phyloP scores from a whole-genome alignment of 2,888 invertebrate species.

The Salpingus planirostris region DNA sequence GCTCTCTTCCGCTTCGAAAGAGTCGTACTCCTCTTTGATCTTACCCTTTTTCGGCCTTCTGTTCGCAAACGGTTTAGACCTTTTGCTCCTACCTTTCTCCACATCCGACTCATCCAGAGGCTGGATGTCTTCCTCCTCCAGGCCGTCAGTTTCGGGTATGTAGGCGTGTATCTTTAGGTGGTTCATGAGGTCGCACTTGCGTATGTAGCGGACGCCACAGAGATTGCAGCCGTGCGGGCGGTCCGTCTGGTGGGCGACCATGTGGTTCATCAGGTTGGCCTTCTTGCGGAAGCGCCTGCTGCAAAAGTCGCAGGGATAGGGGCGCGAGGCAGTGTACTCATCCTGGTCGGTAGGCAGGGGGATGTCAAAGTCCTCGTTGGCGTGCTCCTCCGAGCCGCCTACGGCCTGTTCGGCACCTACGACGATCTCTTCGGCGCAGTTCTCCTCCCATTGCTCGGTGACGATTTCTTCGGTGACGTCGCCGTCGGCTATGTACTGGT shows the following conservation, averaged over 20 bases:
- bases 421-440: slow-evolving; percentile 35
- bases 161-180: slow-evolving; percentile 76
- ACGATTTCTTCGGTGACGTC: slow-evolving; percentile 70
- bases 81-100: slow-evolving; percentile 18
- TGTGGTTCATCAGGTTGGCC: slow-evolving; percentile 75
- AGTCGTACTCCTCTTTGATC: slow-evolving; percentile 33
- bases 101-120: slow-evolving; percentile 20
- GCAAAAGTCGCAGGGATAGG: slow-evolving; percentile 82
- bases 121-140: slow-evolving; percentile 48
- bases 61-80: slow-evolving; percentile 22
- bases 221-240: slow-evolving; percentile 74
- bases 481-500: slow-evolving; percentile 44
- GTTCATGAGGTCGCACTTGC: slow-evolving; percentile 73
- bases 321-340: slow-evolving; percentile 65
- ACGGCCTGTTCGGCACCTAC: slow-evolving; percentile 47
- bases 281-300: slow-evolving; percentile 76
- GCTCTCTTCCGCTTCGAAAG: slow-evolving; percentile 27
- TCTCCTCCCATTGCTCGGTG: slow-evolving; percentile 74
- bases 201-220: slow-evolving; percentile 70
- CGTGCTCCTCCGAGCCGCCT: slow-evolving; percentile 45
- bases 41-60: slow-evolving; percentile 29
- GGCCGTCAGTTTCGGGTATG: slow-evolving; percentile 53
- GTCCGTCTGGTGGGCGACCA: slow-evolving; percentile 80
- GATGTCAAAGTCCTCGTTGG: slow-evolving; percentile 59
- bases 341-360: slow-evolving; percentile 75